Percentiles rank a stretch among this genome's conserved stretches.
Evolutionary conservation across 2,888 invertebrate genomes (phyloP).

Genomic region (Ceratothoa steindachneri): DNA sequence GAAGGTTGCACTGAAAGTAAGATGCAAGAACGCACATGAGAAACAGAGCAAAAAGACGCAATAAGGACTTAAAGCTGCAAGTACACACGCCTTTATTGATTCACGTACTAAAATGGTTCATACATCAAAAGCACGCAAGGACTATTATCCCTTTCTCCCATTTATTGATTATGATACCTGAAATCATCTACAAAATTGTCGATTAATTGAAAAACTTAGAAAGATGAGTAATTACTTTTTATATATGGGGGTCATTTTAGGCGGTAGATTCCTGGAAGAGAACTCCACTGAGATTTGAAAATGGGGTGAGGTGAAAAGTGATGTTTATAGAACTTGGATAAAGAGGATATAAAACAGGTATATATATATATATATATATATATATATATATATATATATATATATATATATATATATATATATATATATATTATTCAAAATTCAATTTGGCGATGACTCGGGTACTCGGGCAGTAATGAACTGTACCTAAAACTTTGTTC

Average conservation of each 20-base stretch:
- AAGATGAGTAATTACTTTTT: background rate
- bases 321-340: background rate
- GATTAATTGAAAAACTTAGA: background rate
- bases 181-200: slow-evolving; percentile 3
- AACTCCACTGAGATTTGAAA: no score
- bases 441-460: no score
- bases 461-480: no score
- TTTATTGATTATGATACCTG: background rate
- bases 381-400: no score
- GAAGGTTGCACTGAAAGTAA: background rate
- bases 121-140: background rate
- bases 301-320: background rate
- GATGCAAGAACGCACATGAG: background rate
- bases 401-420: no score
- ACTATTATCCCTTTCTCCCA: background rate
- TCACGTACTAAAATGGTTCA: background rate
- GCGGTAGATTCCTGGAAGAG: no score
- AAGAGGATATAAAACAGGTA: background rate
- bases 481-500: no score
- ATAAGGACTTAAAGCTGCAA: slow-evolving; percentile 11
- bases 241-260: background rate
- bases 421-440: no score
- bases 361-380: background rate
- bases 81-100: slow-evolving; percentile 8
- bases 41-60: background rate